Percentiles rank a stretch among this genome's conserved stretches.
These are phyloP conservation scores for Drosophila sp. DNA, from an alignment of 1,140 invertebrate species.

Conservation along the genomic window DNA sequence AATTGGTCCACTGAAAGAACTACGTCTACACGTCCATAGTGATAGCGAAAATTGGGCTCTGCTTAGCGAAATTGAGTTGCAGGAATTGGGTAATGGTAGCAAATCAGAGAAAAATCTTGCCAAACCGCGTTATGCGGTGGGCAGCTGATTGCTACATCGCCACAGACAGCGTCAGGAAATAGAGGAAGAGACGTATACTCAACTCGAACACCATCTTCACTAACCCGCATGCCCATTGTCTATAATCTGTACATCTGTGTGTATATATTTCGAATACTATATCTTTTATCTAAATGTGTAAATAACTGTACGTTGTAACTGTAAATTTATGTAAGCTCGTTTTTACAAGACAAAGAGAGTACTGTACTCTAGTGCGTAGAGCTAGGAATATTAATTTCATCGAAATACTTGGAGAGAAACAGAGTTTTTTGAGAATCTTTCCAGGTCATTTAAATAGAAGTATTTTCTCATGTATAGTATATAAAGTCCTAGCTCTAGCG, in stretches of 20 bases:
- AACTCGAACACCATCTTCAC: background rate
- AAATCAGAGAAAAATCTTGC: slow-evolving; percentile 53
- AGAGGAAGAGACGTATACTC: slow-evolving; percentile 22
- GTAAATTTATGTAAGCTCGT: slow-evolving; percentile 4
- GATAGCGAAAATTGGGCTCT: slow-evolving; percentile 96
- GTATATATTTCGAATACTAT: slow-evolving; percentile 75
- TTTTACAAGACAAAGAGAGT: background rate
- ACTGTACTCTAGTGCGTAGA: background rate
- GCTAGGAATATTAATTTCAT: background rate
- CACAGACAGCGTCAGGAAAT: slow-evolving; percentile 35
- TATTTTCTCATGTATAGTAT: background rate
- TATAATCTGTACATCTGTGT: slow-evolving; percentile 58
- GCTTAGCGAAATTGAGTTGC: slow-evolving; percentile 90
- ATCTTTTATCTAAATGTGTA: slow-evolving; percentile 66
- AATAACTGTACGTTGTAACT: slow-evolving; percentile 31
- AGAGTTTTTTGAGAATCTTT: too few species aligned
- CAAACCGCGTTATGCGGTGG: slow-evolving; percentile 52
- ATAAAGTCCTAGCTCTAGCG: background rate
- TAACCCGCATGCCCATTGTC: slow-evolving; percentile 38
- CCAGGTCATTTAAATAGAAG: too few species aligned
- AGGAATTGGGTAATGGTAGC: slow-evolving; percentile 77
- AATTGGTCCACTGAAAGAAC: slow-evolving; percentile 87
- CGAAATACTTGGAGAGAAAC: background rate
- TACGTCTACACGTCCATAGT: slow-evolving; percentile 90
- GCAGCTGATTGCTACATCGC: slow-evolving; percentile 77